Conservation (phyloP, 2,888 invertebrate genomes). For the Cheilosia scutellata region DNA sequence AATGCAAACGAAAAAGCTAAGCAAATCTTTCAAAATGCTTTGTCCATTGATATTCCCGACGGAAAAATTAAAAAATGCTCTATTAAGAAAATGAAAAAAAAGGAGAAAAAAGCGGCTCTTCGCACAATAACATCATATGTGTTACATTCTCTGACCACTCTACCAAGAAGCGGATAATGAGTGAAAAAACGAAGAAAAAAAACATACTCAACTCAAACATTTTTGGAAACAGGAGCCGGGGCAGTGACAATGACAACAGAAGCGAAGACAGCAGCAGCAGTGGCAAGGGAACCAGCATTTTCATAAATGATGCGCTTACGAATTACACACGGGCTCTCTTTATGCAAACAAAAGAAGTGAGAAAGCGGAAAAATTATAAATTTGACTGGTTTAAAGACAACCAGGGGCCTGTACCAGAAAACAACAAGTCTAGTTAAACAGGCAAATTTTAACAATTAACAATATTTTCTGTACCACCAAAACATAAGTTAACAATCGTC, state of each 20-base stretch:
- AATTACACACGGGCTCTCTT: conserved; percentile 2
- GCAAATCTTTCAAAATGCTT: conserved; percentile 6
- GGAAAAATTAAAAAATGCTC: conserved; percentile 1
- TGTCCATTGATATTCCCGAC: not conserved
- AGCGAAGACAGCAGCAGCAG: not conserved
- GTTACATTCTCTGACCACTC: not conserved
- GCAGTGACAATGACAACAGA: not conserved
- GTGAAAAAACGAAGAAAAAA: too few relatives aligned
- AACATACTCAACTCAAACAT: too few relatives aligned
- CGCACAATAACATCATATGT: not conserved
- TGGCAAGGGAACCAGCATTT: not conserved
- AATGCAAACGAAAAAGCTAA: not conserved
- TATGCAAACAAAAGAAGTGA: not conserved
- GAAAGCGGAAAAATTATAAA: conserved; percentile 6
- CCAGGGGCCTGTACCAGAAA: too few relatives aligned
- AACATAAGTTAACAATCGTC: too few relatives aligned
- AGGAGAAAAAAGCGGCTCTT: not conserved
- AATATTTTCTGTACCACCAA: too few relatives aligned
- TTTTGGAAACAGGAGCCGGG: too few relatives aligned
- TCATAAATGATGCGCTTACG: conserved; percentile 1
- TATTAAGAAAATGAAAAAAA: not conserved
- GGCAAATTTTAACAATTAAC: too few relatives aligned
- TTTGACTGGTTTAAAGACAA: conserved; percentile 15
- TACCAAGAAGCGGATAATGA: not conserved
- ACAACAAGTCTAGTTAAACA: too few relatives aligned